Evolutionary conservation across 2,888 invertebrate species (phyloP).

Genomic region (Stenodema calcarata): DNA sequence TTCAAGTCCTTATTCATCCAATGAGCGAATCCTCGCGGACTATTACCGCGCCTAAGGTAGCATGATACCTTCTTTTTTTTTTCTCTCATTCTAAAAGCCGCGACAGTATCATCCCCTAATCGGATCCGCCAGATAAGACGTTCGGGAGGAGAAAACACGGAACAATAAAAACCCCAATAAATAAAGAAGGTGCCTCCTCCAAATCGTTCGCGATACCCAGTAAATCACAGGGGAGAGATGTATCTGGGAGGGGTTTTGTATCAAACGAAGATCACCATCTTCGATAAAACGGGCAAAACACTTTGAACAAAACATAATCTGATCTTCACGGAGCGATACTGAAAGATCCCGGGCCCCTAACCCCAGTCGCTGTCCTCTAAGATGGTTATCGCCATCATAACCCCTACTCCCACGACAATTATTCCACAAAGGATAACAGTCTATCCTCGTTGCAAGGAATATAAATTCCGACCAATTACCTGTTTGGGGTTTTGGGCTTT

Average conservation of each 20-base stretch:
- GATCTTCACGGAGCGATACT: conserved; percentile 3
- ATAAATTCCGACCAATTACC: conserved; percentile 24
- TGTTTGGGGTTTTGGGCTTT: not conserved
- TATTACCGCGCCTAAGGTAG: not conserved
- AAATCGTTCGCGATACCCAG: conserved; percentile 24
- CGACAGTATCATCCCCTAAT: not conserved
- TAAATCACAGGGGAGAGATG: not conserved
- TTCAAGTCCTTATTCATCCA: not conserved
- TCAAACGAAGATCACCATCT: not conserved
- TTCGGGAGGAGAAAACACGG: not conserved
- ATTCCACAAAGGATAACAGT: not conserved
- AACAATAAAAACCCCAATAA: not conserved
- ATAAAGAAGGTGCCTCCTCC: not conserved
- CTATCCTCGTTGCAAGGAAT: not conserved
- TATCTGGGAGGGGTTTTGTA: not conserved
- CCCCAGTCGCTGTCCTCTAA: not conserved
- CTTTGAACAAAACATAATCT: not conserved
- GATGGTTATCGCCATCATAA: conserved; percentile 28
- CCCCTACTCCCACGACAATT: conserved; percentile 40
- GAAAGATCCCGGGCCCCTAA: not conserved
- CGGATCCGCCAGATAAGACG: not conserved
- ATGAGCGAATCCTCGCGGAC: not conserved
- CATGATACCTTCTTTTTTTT: not conserved
- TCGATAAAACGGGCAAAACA: not conserved
- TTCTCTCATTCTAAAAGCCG: no score